Base-by-base conservation (phyloP, 2,888 invertebrate species). In the Chaetogeoica ovagalla region DNA sequence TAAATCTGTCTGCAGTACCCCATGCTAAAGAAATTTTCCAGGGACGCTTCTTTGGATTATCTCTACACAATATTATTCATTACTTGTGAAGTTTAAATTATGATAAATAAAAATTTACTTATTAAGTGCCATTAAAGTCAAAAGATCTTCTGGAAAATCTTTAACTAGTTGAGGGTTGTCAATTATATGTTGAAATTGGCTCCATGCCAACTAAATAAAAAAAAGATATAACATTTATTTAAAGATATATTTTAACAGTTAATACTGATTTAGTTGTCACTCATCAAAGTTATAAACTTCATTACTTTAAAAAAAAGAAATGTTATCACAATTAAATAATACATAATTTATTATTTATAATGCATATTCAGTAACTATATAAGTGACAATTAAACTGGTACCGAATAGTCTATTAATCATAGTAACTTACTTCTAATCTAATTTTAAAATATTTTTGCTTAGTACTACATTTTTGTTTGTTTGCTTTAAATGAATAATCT, bases 1-100 rank as follows among this genome's bases (percentile, higher is more conserved):
- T 88, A 85, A 96, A 94, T 7, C 90, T 89, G 81, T 90, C 88
- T 83, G 91, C 91, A 69, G 94, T 88, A 83, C 91, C 89, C 0
- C 93, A 91, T 76, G 93, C 90, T n/a, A 96, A 87, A 0, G 91
- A 92, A 0, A 94, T 88, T 83, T 89, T 91, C 96, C 96, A 97
- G 0, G 97, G 96, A 0, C 96, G 96, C 83, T 90, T 79, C 13
- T 77, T 71, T 48, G 76, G 81, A 65, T 83, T 82, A 19, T 82
- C 75, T 57, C 83, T 83, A 63, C 17, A 72, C 76, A 23, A 81
- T 30, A 30, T 48, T n/a, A 81, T 30, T 19, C 9, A 62, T 57
- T 48, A 39, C 39, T 21, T 66, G 19, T 55, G 11, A 39, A 13
- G 23, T 68, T 30, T 81, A 48, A 37, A 60, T 72, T 52, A 63